Evolutionary conservation across 2,888 invertebrate species (phyloP), one percentile per base, ranked within the genome.

Genomic region (Sarcophaga variegata): DNA sequence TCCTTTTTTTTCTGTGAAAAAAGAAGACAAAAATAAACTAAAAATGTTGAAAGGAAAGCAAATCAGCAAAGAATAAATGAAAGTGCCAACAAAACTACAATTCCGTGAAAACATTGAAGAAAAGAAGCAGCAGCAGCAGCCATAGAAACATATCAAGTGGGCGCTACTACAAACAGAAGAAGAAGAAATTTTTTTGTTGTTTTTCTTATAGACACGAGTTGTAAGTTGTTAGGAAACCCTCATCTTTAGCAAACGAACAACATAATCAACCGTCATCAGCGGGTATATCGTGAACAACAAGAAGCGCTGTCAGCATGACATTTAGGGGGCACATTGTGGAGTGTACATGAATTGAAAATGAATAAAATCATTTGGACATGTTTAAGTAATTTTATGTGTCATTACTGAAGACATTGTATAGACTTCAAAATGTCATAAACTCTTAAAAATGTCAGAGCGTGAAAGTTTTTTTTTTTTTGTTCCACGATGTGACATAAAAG

Each of bases 341-440:
- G 12, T 64, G 67, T n/a, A 59, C 64, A 67, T 5, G 64, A 83
- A 79, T 79, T 70, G 83, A 64, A 85, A 77, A 85, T 85, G 74
- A 85, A 37, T 37, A 37, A 37, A 85, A 81, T 78, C 64, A 81
- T 85, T 81, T 78, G 69, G 78, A 85, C 81, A 81, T 78, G 81
- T 81, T 75, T 49, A 84, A 84, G 76, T 80, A 84, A 80, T 81
- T 81, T 81, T 74, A 74, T 85, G 67, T 81, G 80, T 76, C 80
- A 80, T 80, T 80, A 76, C 75, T 84, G 22, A 71, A 84, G 83
- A 80, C 80, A 84, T 80, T 84, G 75, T 84, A 84, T 70, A 80
- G 84, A 80, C 84, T 84, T 84, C 84, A 80, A 37, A 37, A 75
- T 84, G 80, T 84, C 80, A 80, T 80, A 80, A 84, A 80, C 84